Evolutionary conservation across 2,113 vertebrate genomes (phyloP).

Genomic region (Oxyura jamaicensis): DNA sequence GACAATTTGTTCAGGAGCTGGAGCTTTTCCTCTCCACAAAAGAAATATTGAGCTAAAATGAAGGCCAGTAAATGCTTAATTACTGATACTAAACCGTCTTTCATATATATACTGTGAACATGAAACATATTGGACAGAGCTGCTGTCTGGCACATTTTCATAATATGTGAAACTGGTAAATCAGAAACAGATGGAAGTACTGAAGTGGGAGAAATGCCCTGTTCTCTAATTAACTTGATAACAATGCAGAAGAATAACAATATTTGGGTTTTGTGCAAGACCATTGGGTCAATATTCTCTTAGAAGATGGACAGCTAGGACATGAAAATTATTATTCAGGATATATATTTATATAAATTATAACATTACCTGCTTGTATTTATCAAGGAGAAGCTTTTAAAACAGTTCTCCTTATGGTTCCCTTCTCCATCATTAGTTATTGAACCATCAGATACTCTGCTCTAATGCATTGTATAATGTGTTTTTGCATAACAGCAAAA

Average conservation of each 20-base stretch:
- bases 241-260: conserved; percentile 60
- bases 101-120: conserved; percentile 55
- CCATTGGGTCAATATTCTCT: neutral
- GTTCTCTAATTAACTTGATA: conserved; percentile 69
- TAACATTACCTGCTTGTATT: neutral
- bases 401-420: neutral
- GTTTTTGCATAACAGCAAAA: conserved; percentile 9
- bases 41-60: conserved; percentile 58
- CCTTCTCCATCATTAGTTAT: neutral
- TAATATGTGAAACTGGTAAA: conserved; percentile 69
- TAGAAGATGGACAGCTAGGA: neutral
- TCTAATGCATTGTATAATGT: neutral
- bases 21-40: neutral
- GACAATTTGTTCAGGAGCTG: conserved; percentile 15
- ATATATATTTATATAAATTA: neutral
- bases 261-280: conserved; percentile 52
- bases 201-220: conserved; percentile 69
- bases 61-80: conserved; percentile 53
- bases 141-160: conserved; percentile 69
- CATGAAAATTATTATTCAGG: neutral
- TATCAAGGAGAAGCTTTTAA: neutral
- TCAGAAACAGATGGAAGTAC: conserved; percentile 75
- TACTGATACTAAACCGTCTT: conserved; percentile 46
- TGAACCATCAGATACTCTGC: neutral
- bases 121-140: conserved; percentile 68